Base-by-base conservation (phyloP, 2,113 vertebrate genomes). In the Coptodon rendalli region DNA sequence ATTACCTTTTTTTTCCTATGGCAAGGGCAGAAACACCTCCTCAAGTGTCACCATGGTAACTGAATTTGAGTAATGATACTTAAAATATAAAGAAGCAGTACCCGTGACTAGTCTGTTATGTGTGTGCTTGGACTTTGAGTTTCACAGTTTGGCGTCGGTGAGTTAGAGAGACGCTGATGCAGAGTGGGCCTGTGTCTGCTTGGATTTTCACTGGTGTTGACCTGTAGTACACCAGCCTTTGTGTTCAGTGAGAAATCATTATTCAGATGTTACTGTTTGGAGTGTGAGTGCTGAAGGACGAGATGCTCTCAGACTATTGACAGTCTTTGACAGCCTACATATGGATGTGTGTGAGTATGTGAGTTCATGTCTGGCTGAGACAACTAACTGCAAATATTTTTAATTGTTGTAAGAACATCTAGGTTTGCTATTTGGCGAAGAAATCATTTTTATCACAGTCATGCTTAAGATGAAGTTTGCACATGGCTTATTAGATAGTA, bases 41-140 rank as follows among this genome's bases (percentile, higher is more conserved):
- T 93, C 80, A 91, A 90, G 89, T 93, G 92, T 97, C 93, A 90
- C 96, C 95, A 97, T 97, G 95, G 96, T 93, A 96, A 96, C 96
- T 88, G 93, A 95, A 95, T 95, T 92, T 94, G 84, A 94, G 90
- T 95, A 95, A 96, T 95, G 93, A 94, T 90, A 94, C 94, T 95
- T 94, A 94, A 95, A 94, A 93, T 92, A 93, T 92, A 81, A 94
- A 91, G 87, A 92, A 89, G 86, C 84, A 86, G 88, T 80, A 87
- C 59, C 52, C 84, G 86, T 86, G 73, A 92, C 89, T 38, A 9
- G 81, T 89, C 82, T 84, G 78, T 5, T 4, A 68, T 79, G 73
- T 83, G 31, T 76, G 73, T 40, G 78, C 78, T 79, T 36, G 31
- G 76, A 53, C 76, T 91, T 85, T 68, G 56, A 61, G 38, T 59